These are phyloP conservation scores for Epicampocera succincta DNA, from an alignment of 2,888 invertebrate species.

Conservation along the genomic window DNA sequence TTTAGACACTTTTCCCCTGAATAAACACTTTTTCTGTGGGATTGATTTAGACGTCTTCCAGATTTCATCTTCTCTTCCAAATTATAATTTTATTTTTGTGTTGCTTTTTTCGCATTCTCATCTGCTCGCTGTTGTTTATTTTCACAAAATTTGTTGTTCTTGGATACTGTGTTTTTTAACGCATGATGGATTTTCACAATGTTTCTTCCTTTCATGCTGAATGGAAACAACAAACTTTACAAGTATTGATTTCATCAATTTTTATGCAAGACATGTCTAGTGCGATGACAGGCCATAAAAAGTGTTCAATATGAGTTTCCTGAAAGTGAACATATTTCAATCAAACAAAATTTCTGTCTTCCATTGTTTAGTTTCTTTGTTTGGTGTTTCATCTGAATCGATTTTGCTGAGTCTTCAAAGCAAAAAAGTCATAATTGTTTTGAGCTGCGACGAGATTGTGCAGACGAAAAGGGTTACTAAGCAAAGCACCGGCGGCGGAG, in stretches of 20 bases:
- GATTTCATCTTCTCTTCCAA: background rate
- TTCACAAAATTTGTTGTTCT: constrained; percentile 36
- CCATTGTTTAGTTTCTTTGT: constrained; percentile 6
- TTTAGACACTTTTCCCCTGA: background rate
- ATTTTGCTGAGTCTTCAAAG: background rate
- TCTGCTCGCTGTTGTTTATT: constrained; percentile 35
- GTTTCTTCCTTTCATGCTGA: constrained; percentile 38
- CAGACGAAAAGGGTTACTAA: constrained; percentile 6
- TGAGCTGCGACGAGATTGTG: constrained; percentile 1
- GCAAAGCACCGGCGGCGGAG: background rate
- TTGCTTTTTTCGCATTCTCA: constrained; percentile 19
- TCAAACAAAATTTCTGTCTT: constrained; percentile 43
- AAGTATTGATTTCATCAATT: constrained; percentile 71
- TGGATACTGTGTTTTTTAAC: constrained; percentile 28
- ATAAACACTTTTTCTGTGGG: background rate
- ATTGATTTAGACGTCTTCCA: background rate
- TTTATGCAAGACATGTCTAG: constrained; percentile 65
- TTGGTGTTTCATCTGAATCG: background rate
- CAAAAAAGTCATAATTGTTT: constrained; percentile 35
- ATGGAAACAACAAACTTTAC: constrained; percentile 62
- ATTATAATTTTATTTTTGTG: constrained; percentile 2
- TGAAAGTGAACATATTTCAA: constrained; percentile 61
- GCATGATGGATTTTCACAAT: constrained; percentile 42
- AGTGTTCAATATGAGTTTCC: constrained; percentile 37
- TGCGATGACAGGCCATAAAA: constrained; percentile 58